Evolutionary conservation across 2,797 vertebrate species (phyloP), one percentile per base, ranked within the genome.

Genomic region (Phrynocephalus guinanensis): DNA sequence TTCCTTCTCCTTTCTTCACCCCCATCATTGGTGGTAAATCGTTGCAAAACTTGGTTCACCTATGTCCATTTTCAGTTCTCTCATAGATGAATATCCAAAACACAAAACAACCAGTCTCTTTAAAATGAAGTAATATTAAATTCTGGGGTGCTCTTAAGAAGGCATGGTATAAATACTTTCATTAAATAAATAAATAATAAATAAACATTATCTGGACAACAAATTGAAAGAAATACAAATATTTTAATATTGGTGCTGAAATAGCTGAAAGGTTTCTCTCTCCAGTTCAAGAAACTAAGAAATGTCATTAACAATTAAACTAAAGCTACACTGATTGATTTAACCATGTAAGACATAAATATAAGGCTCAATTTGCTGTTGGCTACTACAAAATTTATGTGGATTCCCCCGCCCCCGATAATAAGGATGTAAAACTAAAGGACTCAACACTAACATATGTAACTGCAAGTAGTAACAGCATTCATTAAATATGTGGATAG

Each of bases 71-170:
- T 28, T 52, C 15, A 68, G n/a, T 68, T 67, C 11, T 67, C 22
- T 10, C 13, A 68, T n/a, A 85, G 82, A 73, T n/a, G 1, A 87
- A 81, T 22, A 85, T 16, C 28, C 0, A 4, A 91, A 75, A 85
- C 89, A 80, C 30, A 44, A 91, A 38, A 72, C 16, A 87, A 87
- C 28, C 76, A 82, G 82, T 91, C 30, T 28, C 89, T 92, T 83
- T 75, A 87, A 60, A 80, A 92, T 70, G 15, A 30, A 66, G 88
- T 84, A n/a, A 68, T 16, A 66, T 16, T 85, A 70, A 15, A 87
- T 20, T 44, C 0, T 71, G 8, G n/a, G 7, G 28, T 71, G 8
- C 70, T n/a, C 60, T 63, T 63, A 20, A 63, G 60, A 20, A 63
- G 60, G 18, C 60, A 63, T 15, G 60, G 15, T 63, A 63, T 20